These are phyloP conservation scores for Corythornis madagascariensis DNA, from an alignment of 2,113 vertebrate species.

Conservation along the genomic window DNA sequence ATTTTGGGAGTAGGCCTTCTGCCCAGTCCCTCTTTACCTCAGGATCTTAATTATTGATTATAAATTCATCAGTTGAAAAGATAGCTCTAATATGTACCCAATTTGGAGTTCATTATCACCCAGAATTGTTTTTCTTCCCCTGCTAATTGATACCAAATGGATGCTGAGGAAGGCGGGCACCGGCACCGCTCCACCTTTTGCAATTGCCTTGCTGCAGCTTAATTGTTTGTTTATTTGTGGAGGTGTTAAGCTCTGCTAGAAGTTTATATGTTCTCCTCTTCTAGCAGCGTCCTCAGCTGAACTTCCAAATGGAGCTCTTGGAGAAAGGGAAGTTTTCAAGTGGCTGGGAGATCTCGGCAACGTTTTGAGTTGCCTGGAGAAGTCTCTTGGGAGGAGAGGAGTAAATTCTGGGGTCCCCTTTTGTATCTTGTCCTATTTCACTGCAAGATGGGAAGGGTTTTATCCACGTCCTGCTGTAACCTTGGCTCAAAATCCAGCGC, in stretches of 20 bases:
- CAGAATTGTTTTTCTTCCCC: conserved; percentile 70
- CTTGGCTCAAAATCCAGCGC: rapidly evolving
- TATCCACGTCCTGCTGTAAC: background rate
- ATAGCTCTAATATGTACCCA: conserved; percentile 69
- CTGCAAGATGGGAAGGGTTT: background rate
- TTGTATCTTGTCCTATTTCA: background rate
- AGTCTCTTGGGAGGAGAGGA: background rate
- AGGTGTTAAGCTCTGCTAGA: background rate
- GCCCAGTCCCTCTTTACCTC: conserved; percentile 64
- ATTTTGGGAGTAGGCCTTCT: conserved; percentile 57
- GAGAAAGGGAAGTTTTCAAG: background rate
- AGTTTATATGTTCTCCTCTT: conserved; percentile 13
- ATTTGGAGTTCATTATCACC: conserved; percentile 70
- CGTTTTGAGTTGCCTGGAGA: background rate
- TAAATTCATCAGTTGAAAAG: conserved; percentile 72
- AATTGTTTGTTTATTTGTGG: conserved; percentile 53
- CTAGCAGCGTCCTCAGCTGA: background rate
- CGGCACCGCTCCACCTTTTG: background rate
- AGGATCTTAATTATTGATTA: conserved; percentile 75
- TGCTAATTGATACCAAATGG: conserved; percentile 70
- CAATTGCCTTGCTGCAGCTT: background rate
- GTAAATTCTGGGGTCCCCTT: background rate
- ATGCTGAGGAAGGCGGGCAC: conserved; percentile 27
- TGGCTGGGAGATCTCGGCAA: background rate
- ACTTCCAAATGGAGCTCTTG: background rate